These are phyloP conservation scores for Lophius piscatorius DNA, from an alignment of 2,113 vertebrate genomes.

Conservation along the genomic window DNA sequence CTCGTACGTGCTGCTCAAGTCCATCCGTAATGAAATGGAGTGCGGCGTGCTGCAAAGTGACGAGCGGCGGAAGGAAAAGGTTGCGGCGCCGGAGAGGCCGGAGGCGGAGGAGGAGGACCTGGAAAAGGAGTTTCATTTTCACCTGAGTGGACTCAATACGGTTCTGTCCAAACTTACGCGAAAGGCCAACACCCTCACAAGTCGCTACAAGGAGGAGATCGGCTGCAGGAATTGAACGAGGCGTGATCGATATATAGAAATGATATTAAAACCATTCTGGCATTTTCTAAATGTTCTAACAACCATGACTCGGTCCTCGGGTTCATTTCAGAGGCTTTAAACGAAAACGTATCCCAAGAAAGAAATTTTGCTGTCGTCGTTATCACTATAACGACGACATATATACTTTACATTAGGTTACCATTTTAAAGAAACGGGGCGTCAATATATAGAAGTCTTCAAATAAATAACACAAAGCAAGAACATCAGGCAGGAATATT, in stretches of 20 bases:
- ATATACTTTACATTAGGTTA: too few species aligned
- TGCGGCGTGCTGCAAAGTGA: conserved; percentile 89
- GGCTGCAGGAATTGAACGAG: conserved; percentile 83
- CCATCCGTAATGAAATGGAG: conserved; percentile 93
- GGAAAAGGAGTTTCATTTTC: conserved; percentile 91
- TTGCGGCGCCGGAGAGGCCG: conserved; percentile 1
- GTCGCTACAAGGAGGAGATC: conserved; percentile 94
- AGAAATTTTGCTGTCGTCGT: too few species aligned
- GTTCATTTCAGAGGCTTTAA: too few species aligned
- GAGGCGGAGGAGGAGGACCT: conserved; percentile 84
- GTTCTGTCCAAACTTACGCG: conserved; percentile 90
- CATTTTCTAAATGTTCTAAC: neutral
- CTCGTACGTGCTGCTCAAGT: conserved; percentile 91
- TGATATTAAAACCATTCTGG: fast-evolving
- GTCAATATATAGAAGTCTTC: too few species aligned
- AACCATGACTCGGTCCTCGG: too few species aligned
- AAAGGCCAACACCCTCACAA: conserved; percentile 91
- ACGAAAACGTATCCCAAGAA: too few species aligned
- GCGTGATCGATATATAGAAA: neutral
- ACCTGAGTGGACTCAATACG: conserved; percentile 88
- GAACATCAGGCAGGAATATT: too few species aligned
- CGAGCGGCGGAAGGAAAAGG: conserved; percentile 81
- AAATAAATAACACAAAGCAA: too few species aligned
- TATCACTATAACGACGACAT: too few species aligned
- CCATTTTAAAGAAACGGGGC: too few species aligned